A percentile compares a stretch with the other conserved stretches of the same genome.
Evolutionary conservation across 2,888 invertebrate species (phyloP).

Genomic region (Hydroisotoma schaefferi): DNA sequence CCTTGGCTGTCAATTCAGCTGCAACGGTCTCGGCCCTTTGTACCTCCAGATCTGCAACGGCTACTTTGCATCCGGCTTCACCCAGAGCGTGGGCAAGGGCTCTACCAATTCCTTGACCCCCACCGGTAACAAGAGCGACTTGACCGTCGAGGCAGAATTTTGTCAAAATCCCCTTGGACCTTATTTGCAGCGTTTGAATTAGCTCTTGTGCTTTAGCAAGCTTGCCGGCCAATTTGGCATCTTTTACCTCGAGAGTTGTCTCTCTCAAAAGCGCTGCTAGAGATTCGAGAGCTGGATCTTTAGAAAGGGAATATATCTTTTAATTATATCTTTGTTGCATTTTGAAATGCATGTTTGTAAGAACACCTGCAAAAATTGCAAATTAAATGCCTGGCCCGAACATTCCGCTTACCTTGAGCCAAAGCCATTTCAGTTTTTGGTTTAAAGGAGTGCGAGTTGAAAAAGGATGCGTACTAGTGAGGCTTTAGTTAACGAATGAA

Average conservation of each 20-base stretch:
- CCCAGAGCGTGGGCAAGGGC: constrained; percentile 44
- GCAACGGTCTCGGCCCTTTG: constrained; percentile 42
- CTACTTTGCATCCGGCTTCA: constrained; percentile 47
- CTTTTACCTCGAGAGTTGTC: constrained; percentile 20
- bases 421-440: constrained; percentile 12
- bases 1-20: constrained; percentile 40
- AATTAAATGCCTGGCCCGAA: too few relatives aligned
- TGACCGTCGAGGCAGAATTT: constrained; percentile 47
- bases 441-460: neutral
- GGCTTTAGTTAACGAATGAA: neutral
- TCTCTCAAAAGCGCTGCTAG: constrained; percentile 37
- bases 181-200: constrained; percentile 24
- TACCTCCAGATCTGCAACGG: constrained; percentile 44
- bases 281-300: constrained; percentile 34
- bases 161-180: constrained; percentile 38
- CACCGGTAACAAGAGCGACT: constrained; percentile 47
- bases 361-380: too few relatives aligned
- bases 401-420: constrained; percentile 15
- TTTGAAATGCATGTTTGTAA: too few relatives aligned
- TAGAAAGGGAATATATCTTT: too few relatives aligned
- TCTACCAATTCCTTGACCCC: constrained; percentile 37
- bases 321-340: neutral
- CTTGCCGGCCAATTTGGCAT: constrained; percentile 28
- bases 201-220: constrained; percentile 34
- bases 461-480: neutral